These are phyloP conservation scores for Drosophila pegasa DNA, from an alignment of 2,888 invertebrate species.

Conservation along the genomic window DNA sequence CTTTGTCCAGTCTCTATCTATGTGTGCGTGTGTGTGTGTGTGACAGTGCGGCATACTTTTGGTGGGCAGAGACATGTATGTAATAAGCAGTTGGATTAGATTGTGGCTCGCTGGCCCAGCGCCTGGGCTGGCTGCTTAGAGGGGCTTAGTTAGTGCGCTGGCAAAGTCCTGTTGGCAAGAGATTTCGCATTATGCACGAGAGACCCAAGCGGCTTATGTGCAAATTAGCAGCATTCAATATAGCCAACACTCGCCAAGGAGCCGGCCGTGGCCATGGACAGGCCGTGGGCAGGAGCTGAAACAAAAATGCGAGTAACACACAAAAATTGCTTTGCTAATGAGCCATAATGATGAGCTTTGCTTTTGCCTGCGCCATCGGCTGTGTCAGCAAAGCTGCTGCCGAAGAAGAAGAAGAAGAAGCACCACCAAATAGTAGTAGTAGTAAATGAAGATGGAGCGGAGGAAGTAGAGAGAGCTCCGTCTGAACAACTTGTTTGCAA, in stretches of 20 bases:
- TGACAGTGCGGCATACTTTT: slow-evolving; percentile 36
- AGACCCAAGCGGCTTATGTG: slow-evolving; percentile 72
- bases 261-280: background rate
- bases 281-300: background rate
- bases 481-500: slow-evolving; percentile 51
- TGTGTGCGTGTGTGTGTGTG: background rate
- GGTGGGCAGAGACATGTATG: slow-evolving; percentile 43
- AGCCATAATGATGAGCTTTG: slow-evolving; percentile 80
- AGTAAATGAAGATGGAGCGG: slow-evolving; percentile 6
- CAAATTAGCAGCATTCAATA: slow-evolving; percentile 80
- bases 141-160: slow-evolving; percentile 56
- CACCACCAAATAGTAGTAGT: background rate
- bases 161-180: slow-evolving; percentile 60
- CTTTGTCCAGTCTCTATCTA: slow-evolving; percentile 11
- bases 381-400: slow-evolving; percentile 35
- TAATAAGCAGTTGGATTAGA: slow-evolving; percentile 76
- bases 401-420: background rate
- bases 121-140: slow-evolving; percentile 51
- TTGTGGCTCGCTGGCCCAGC: slow-evolving; percentile 9
- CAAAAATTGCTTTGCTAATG: slow-evolving; percentile 80
- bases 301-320: slow-evolving; percentile 42
- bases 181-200: slow-evolving; percentile 65
- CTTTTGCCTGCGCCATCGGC: slow-evolving; percentile 27
- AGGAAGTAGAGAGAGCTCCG: background rate
- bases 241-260: slow-evolving; percentile 52